A percentile compares a stretch with the other conserved stretches of the same genome.
phyloP scores from a whole-genome alignment of 2,797 vertebrate genomes.

The Scolopax bukidnonensis region DNA sequence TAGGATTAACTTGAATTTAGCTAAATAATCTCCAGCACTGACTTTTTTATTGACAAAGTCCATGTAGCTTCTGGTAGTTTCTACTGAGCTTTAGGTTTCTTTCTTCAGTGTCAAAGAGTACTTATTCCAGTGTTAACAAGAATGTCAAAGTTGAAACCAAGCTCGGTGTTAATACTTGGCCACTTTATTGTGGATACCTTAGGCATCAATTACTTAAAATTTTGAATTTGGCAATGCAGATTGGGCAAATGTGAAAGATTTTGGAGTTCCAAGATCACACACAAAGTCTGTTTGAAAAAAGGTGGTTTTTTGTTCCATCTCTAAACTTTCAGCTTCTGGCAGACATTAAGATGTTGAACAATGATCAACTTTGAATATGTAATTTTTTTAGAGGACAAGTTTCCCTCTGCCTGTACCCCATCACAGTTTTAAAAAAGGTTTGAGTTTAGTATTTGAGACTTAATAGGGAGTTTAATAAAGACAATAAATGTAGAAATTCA shows the following conservation, averaged over 20 bases:
- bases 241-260: neutral
- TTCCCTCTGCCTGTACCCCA: neutral
- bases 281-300: neutral
- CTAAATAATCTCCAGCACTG: neutral
- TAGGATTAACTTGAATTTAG: neutral
- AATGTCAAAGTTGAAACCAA: neutral
- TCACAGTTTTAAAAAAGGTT: neutral
- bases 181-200: neutral
- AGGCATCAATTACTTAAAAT: neutral
- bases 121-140: neutral
- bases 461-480: neutral
- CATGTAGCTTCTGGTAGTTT: neutral
- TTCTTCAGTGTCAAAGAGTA: neutral
- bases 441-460: neutral
- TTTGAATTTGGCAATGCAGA: neutral
- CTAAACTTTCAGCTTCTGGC: neutral
- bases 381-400: neutral
- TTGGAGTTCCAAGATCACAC: neutral
- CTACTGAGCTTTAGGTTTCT: neutral
- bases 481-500: neutral
- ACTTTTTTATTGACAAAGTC: neutral
- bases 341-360: neutral
- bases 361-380: neutral
- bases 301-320: neutral
- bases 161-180: neutral